Conservation (phyloP, 53 echinoderm and acorn worm species). For the Patiria pectinifera region DNA sequence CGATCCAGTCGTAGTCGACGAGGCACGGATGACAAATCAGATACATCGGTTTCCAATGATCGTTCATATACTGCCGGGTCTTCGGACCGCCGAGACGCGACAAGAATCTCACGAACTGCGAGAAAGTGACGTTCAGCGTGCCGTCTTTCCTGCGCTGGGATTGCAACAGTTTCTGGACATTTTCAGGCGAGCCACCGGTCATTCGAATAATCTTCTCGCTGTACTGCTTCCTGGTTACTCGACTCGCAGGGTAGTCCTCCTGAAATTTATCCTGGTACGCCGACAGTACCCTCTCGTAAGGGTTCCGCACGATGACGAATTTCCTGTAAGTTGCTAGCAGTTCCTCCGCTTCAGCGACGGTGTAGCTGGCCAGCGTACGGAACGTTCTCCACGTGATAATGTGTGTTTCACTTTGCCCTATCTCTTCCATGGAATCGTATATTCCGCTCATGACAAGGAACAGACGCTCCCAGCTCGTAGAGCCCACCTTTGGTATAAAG, state of each 20-base stretch:
- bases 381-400: background rate
- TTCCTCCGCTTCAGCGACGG: conserved; percentile 4
- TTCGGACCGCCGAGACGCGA: background rate
- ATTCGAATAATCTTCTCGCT: conserved; percentile 24
- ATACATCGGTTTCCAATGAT: conserved; percentile 68
- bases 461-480: conserved; percentile 64
- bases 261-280: conserved; percentile 60
- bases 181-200: background rate
- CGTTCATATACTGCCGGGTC: background rate
- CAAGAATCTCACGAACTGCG: conserved; percentile 40
- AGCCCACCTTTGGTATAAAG: conserved; percentile 63
- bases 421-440: conserved; percentile 22
- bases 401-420: conserved; percentile 11
- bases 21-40: conserved; percentile 61
- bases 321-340: conserved; percentile 42
- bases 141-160: conserved; percentile 36
- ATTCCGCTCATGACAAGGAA: conserved; percentile 26
- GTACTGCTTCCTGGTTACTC: background rate
- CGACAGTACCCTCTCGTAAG: conserved; percentile 60
- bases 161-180: background rate
- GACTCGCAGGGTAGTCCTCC: conserved; percentile 16
- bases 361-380: conserved; percentile 30
- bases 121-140: conserved; percentile 43
- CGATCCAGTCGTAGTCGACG: conserved; percentile 64
- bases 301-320: conserved; percentile 61